Conservation (phyloP, 2,797 vertebrate species). For the Cottoperca gobio region DNA sequence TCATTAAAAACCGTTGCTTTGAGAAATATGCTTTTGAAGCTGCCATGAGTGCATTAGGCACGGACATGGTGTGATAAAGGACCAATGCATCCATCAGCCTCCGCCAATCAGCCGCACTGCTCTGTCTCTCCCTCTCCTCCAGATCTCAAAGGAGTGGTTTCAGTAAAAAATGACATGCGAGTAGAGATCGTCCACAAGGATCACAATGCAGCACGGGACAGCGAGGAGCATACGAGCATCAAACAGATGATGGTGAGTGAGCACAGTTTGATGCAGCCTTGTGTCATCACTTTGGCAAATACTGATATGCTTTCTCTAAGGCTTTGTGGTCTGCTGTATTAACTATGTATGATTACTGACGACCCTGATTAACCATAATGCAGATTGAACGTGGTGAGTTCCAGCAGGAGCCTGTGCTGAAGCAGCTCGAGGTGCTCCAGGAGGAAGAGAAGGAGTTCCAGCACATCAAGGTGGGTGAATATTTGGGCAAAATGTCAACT, state of each 20-base stretch:
- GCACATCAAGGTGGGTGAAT: slow-evolving; percentile 88
- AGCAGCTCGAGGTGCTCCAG: slow-evolving; percentile 92
- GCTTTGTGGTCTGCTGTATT: neutral
- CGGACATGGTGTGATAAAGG: neutral
- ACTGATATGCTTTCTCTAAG: neutral
- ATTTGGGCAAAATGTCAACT: neutral
- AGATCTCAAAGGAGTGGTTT: slow-evolving; percentile 93
- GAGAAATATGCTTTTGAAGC: slow-evolving; percentile 18
- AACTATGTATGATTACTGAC: neutral
- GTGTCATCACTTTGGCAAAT: neutral
- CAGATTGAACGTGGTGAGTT: slow-evolving; percentile 92
- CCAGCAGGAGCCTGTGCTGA: slow-evolving; percentile 92
- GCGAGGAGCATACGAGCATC: slow-evolving; percentile 89
- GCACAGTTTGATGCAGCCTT: neutral
- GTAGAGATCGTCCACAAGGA: slow-evolving; percentile 95
- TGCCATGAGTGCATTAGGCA: neutral
- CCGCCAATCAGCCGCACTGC: neutral
- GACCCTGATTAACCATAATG: neutral
- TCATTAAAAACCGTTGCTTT: neutral
- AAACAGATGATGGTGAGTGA: slow-evolving; percentile 92
- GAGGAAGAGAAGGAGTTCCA: slow-evolving; percentile 95
- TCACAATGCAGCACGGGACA: slow-evolving; percentile 86
- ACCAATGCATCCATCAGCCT: slow-evolving; percentile 7
- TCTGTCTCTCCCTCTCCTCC: slow-evolving; percentile 34
- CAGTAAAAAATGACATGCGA: slow-evolving; percentile 92